Evolutionary conservation across 2,797 vertebrate genomes (phyloP), one percentile per base, ranked within the genome.

Genomic region (Thunnus albacares): DNA sequence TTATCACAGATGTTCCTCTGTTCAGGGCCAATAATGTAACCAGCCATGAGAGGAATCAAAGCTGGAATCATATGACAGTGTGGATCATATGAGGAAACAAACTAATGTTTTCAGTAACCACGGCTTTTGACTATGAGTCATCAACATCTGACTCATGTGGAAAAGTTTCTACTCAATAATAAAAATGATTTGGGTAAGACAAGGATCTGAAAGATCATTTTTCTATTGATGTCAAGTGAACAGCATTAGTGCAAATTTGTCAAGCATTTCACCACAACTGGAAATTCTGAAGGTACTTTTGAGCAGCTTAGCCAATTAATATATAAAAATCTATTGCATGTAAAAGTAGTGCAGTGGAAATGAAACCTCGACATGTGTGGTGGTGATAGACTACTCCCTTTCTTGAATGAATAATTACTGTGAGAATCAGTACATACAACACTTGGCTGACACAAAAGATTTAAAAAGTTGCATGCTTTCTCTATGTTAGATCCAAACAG

Each of bases 111-210:
- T 87, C 24, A 66, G 13, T 64, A 75, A 49, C 38, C 53, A 24
- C 28, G 66, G 26, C 65, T 64, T 74, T 82, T 80, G 74, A 89
- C 71, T 68, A 15, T 89, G 90, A 92, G 66, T 94, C 91, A 93
- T 69, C 30, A 1, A 47, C 35, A 4, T 85, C 72, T 92, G 88
- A 93, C 82, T 91, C 81, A 86, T 82, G 47, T 87, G 70, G 75
- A 85, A 89, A 84, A 65, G 57, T 22, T 56, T 73, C 35, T 28
- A 10, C 67, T 65, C 6, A 33, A 28, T 77, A 80, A 80, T 59
- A 47, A 70, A 60, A 35, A 30, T 11, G 5, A 53, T 78, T 58
- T 71, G 38, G 4, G 11, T n/a, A 52, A 81, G 20, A 75, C 14
- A 47, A 65, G 18, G 26, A 63, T 63, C 11, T 60, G 24, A 56